Conservation (phyloP, 2,797 vertebrate species). For the Pangasius djambal region DNA sequence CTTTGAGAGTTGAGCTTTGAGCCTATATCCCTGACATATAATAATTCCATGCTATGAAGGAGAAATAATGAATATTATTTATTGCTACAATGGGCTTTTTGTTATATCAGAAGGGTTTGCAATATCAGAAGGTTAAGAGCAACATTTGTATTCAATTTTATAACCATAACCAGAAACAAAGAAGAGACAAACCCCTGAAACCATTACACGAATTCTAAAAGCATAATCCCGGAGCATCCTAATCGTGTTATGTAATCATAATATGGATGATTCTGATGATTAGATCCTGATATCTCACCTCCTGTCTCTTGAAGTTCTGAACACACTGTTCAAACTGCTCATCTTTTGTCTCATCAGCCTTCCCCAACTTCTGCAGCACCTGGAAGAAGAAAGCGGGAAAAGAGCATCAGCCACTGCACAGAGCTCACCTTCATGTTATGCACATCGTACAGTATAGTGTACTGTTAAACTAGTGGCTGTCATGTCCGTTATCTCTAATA, state of each 20-base stretch:
- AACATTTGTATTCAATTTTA: not conserved
- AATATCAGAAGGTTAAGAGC: not conserved
- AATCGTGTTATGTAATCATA: not conserved
- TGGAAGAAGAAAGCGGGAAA: conserved; percentile 55
- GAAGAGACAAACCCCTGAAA: not conserved
- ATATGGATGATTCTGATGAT: too few relatives aligned
- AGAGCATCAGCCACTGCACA: not conserved
- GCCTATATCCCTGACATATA: not conserved
- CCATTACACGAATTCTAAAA: not conserved
- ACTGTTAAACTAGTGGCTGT: not conserved
- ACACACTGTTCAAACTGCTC: conserved; percentile 97
- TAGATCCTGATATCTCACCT: conserved; percentile 74
- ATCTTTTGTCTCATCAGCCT: conserved; percentile 98
- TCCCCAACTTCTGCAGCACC: conserved; percentile 94
- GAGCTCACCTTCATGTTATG: not conserved
- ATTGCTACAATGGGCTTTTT: not conserved
- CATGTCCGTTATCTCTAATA: not conserved
- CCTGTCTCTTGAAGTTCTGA: conserved; percentile 94
- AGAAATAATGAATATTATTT: not conserved
- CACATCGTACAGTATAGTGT: not conserved
- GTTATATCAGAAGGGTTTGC: not conserved
- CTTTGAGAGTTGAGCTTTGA: not conserved
- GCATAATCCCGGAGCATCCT: not conserved
- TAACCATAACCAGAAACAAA: not conserved
- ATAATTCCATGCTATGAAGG: not conserved